Conservation (phyloP, 2,797 vertebrate species). For the Mastacembelus armatus region DNA sequence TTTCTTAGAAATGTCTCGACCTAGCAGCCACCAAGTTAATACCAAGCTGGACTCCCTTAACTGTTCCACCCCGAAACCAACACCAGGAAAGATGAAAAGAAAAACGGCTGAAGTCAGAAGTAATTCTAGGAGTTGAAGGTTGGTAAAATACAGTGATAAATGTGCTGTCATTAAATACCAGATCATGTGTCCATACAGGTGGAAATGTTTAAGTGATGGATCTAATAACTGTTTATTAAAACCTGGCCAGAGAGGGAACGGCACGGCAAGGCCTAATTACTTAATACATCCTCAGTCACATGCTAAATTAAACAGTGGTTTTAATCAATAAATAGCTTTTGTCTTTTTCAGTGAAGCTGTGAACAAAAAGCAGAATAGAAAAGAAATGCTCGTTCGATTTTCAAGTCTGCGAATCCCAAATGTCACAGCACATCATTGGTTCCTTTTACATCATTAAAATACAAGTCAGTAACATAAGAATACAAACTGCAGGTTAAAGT, state of each 20-base stretch:
- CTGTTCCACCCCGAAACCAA: not conserved
- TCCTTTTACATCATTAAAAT: slow-evolving; percentile 55
- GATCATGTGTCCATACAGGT: no score
- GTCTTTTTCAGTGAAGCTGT: slow-evolving; percentile 33
- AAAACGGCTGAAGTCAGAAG: not conserved
- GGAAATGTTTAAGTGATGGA: no score
- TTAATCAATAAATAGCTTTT: slow-evolving; percentile 74
- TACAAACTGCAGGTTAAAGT: slow-evolving; percentile 63
- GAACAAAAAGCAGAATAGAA: slow-evolving; percentile 31
- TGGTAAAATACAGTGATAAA: slow-evolving; percentile 3
- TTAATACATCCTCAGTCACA: slow-evolving; percentile 43
- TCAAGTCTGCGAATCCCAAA: slow-evolving; percentile 76
- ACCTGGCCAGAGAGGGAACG: slow-evolving; percentile 9
- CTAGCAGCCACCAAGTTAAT: slow-evolving; percentile 9
- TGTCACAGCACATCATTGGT: slow-evolving; percentile 72
- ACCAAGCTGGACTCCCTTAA: slow-evolving; percentile 5
- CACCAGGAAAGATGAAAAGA: not conserved
- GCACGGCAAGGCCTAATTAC: slow-evolving; percentile 1
- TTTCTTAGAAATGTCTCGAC: slow-evolving; percentile 6
- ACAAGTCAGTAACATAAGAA: slow-evolving; percentile 62
- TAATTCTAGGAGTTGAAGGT: not conserved
- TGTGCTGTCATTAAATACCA: no score
- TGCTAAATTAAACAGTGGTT: slow-evolving; percentile 62
- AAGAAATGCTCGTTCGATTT: slow-evolving; percentile 50
- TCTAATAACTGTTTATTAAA: no score